phyloP scores from a whole-genome alignment of 2,888 invertebrate genomes.

The Drosophila algonquin region DNA sequence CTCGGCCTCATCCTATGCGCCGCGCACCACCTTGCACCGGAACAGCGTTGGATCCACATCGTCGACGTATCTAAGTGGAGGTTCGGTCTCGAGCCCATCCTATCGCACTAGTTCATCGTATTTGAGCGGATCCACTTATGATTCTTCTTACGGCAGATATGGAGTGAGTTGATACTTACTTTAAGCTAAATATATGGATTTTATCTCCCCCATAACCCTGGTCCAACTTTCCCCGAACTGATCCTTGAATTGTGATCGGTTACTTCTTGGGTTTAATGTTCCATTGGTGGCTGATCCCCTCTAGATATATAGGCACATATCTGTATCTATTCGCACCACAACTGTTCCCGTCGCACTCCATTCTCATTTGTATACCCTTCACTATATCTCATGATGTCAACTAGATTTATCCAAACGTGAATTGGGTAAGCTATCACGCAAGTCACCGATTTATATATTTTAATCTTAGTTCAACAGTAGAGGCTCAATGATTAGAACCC shows the following conservation, averaged over 20 bases:
- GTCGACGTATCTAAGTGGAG: conserved; percentile 75
- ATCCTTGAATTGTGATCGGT: conserved; percentile 10
- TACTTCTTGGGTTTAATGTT: conserved; percentile 11
- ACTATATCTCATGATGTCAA: neutral
- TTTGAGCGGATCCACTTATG: conserved; percentile 80
- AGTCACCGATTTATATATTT: too few species aligned
- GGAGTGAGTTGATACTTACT: conserved; percentile 81
- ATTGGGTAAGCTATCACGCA: neutral
- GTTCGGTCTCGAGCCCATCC: conserved; percentile 60
- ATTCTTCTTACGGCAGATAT: conserved; percentile 83
- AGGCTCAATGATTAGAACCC: too few species aligned
- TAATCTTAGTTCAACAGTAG: too few species aligned
- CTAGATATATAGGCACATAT: conserved; percentile 12
- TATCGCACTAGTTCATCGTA: conserved; percentile 81
- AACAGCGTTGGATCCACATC: conserved; percentile 63
- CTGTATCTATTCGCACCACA: neutral
- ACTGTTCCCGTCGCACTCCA: neutral
- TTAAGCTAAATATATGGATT: conserved; percentile 4
- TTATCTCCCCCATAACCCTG: neutral
- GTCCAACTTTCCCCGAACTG: conserved; percentile 1
- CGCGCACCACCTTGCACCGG: conserved; percentile 74
- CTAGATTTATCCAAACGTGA: neutral
- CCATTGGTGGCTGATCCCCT: conserved; percentile 33
- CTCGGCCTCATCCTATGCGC: conserved; percentile 72
- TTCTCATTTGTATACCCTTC: neutral